Percentiles rank a stretch among this genome's conserved stretches.
Evolutionary conservation across 1,140 invertebrate genomes (phyloP).

Genomic region (Psix sp.): DNA sequence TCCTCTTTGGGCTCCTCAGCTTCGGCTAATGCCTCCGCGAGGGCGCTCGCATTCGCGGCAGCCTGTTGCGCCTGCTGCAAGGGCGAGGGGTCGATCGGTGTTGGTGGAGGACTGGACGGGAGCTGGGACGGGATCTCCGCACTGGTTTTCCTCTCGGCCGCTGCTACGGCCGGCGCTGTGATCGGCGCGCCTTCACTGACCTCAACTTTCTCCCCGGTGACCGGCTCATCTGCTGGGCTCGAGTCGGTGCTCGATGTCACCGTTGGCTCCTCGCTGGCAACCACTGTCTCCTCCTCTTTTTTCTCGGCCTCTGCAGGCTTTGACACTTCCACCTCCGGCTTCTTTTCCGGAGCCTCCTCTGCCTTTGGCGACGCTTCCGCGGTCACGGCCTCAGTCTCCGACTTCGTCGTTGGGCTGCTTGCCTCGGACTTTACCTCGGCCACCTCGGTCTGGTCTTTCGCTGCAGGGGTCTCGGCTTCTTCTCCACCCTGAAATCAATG

Average conservation of each 20-base stretch:
- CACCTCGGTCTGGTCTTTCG: conserved; percentile 50
- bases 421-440: conserved; percentile 68
- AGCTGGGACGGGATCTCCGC: conserved; percentile 72
- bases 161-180: conserved; percentile 38
- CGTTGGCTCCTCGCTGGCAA: background rate
- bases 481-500: conserved; percentile 73
- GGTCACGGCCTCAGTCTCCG: conserved; percentile 48
- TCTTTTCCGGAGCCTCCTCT: conserved; percentile 34
- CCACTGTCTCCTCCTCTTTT: conserved; percentile 9
- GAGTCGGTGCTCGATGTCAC: conserved; percentile 23
- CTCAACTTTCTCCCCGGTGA: conserved; percentile 70
- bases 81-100: conserved; percentile 74
- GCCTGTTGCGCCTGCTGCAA: conserved; percentile 73
- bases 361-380: conserved; percentile 50
- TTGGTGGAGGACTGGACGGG: conserved; percentile 75
- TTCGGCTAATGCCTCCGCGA: conserved; percentile 71
- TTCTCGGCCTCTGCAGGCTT: conserved; percentile 28
- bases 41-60: conserved; percentile 66
- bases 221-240: too few species aligned
- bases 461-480: conserved; percentile 63
- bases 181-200: conserved; percentile 71
- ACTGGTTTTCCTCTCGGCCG: conserved; percentile 74
- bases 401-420: conserved; percentile 70
- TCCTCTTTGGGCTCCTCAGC: conserved; percentile 23
- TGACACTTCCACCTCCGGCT: conserved; percentile 61